Evolutionary conservation across 2,888 invertebrate species (phyloP).

Genomic region (Phyllotreta cruciferae): DNA sequence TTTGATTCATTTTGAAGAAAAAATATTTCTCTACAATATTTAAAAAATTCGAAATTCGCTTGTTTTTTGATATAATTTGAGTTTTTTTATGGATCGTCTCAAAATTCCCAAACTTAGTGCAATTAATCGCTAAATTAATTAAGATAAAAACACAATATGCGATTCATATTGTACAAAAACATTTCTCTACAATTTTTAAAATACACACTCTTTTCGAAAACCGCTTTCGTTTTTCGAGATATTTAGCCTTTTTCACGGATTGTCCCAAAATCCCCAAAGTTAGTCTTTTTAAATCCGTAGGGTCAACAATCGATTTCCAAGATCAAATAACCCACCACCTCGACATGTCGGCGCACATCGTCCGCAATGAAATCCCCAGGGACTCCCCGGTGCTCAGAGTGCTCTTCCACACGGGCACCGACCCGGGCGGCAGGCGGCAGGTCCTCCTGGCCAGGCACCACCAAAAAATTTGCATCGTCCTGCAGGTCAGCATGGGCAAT

Average conservation of each 20-base stretch:
- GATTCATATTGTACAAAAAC: too few relatives aligned
- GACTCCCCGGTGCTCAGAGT: slow-evolving; percentile 93
- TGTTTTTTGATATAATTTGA: too few relatives aligned
- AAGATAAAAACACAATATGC: too few relatives aligned
- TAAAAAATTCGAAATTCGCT: too few relatives aligned
- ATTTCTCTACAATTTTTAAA: background rate
- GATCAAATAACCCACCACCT: slow-evolving; percentile 76
- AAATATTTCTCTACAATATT: too few relatives aligned
- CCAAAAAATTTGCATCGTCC: slow-evolving; percentile 76
- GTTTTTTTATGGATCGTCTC: too few relatives aligned
- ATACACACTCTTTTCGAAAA: too few relatives aligned
- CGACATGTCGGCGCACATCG: slow-evolving; percentile 93
- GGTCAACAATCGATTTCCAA: slow-evolving; percentile 63
- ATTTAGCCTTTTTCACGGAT: background rate
- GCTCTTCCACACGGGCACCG: slow-evolving; percentile 89
- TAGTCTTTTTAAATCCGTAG: slow-evolving; percentile 33
- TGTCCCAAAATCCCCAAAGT: background rate
- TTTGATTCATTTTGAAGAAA: too few relatives aligned
- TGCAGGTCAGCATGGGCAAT: slow-evolving; percentile 73
- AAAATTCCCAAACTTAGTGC: too few relatives aligned
- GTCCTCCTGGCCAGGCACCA: slow-evolving; percentile 66
- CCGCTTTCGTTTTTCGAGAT: too few relatives aligned
- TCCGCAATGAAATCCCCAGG: slow-evolving; percentile 83
- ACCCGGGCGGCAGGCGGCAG: slow-evolving; percentile 80
- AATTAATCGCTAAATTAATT: too few relatives aligned